phyloP scores from a whole-genome alignment of 2,113 vertebrate species.

The Labeo catla region DNA sequence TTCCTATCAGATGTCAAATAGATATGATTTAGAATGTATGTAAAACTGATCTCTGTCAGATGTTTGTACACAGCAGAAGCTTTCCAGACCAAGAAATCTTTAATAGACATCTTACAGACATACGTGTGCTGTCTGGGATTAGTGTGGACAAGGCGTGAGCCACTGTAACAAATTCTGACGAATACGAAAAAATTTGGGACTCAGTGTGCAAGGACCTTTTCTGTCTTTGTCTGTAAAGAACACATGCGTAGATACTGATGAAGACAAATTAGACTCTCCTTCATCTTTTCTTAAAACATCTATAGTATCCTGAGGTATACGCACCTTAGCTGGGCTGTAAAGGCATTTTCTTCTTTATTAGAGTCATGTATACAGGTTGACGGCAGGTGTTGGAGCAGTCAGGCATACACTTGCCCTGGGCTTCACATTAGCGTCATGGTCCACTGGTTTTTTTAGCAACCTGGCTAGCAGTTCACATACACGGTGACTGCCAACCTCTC shows the following conservation, averaged over 20 bases:
- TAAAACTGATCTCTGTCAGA: too few species aligned
- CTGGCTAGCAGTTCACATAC: constrained; percentile 32
- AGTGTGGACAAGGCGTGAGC: too few species aligned
- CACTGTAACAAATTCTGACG: too few species aligned
- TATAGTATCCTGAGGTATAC: background rate
- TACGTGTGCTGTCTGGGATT: too few species aligned
- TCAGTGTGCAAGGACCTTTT: too few species aligned
- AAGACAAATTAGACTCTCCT: constrained; percentile 3
- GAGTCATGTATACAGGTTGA: constrained; percentile 35
- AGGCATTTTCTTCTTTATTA: constrained; percentile 49
- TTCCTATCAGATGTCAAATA: too few species aligned
- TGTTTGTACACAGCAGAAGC: too few species aligned
- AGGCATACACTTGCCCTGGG: constrained; percentile 47
- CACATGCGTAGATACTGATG: background rate
- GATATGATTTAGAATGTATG: too few species aligned
- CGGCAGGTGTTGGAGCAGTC: constrained; percentile 51
- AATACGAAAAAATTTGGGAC: too few species aligned
- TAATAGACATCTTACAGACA: too few species aligned
- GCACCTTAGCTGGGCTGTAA: constrained; percentile 7
- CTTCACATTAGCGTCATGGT: constrained; percentile 52
- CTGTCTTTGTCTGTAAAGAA: too few species aligned
- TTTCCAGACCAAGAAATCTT: too few species aligned
- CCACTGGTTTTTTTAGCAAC: constrained; percentile 43
- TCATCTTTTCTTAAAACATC: background rate
- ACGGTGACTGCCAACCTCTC: background rate